Percentiles rank a stretch among this genome's conserved stretches.
Evolutionary conservation across 1,140 invertebrate genomes (phyloP).

Genomic region (Hesperophylax magnus): DNA sequence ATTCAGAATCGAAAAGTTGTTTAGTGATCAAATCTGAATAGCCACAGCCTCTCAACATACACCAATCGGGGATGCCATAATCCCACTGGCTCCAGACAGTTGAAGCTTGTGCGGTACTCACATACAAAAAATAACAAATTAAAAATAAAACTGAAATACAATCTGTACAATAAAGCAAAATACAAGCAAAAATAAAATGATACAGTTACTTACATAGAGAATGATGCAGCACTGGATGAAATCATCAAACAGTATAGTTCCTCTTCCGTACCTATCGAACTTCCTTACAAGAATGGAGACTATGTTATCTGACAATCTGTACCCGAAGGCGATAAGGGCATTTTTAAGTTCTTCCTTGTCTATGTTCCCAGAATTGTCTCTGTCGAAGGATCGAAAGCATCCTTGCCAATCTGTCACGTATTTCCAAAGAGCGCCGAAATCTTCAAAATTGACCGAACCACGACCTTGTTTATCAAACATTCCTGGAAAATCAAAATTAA

Average conservation of each 20-base stretch:
- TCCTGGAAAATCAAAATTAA: slow-evolving; percentile 73
- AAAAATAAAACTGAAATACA: no score
- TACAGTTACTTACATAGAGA: slow-evolving; percentile 89
- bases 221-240: slow-evolving; percentile 98
- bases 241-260: slow-evolving; percentile 97
- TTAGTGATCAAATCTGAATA: no score
- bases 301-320: slow-evolving; percentile 88
- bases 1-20: no score
- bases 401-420: slow-evolving; percentile 99
- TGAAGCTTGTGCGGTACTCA: no score
- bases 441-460: slow-evolving; percentile 94
- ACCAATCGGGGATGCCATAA: no score
- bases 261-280: slow-evolving; percentile 93
- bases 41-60: no score
- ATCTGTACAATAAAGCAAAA: no score
- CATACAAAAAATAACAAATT: no score
- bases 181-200: no score
- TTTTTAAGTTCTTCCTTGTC: slow-evolving; percentile 91
- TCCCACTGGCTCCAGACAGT: no score
- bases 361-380: slow-evolving; percentile 96
- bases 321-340: slow-evolving; percentile 94
- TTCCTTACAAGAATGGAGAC: slow-evolving; percentile 89
- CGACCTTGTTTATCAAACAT: slow-evolving; percentile 96
- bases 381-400: slow-evolving; percentile 95
- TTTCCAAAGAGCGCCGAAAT: slow-evolving; percentile 97